These are phyloP conservation scores for Lagopus muta DNA, from an alignment of 2,113 vertebrate genomes.

Conservation along the genomic window DNA sequence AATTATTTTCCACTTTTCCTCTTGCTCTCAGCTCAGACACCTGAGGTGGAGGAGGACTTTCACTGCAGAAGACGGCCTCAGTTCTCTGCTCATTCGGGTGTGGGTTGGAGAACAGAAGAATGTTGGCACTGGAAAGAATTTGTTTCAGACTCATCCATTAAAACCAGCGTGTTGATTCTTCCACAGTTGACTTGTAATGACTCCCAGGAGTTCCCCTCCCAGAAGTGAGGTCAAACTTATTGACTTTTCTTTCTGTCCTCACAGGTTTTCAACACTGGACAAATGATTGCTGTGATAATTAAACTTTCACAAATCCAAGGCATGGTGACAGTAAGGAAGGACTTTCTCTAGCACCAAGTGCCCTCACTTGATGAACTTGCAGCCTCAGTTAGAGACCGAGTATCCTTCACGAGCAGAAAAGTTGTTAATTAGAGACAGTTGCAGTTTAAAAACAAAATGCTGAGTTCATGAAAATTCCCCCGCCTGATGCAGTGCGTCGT, in stretches of 20 bases:
- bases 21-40: neutral
- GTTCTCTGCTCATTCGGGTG: neutral
- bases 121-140: slow-evolving; percentile 36
- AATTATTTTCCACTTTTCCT: neutral
- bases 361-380: neutral
- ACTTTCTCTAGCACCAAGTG: neutral
- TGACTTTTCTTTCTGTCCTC: slow-evolving; percentile 39
- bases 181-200: slow-evolving; percentile 34
- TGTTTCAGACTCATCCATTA: slow-evolving; percentile 46
- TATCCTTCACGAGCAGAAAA: neutral
- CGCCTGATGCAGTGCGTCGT: neutral
- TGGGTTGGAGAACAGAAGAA: neutral
- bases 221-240: slow-evolving; percentile 32
- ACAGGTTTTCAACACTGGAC: neutral
- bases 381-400: neutral
- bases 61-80: neutral
- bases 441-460: neutral
- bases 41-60: neutral
- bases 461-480: neutral
- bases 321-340: neutral
- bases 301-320: neutral
- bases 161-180: slow-evolving; percentile 35
- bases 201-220: slow-evolving; percentile 33
- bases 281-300: slow-evolving; percentile 29
- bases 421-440: neutral